Conservation (phyloP, 2,113 vertebrate genomes). For the Balaenoptera acutorostrata region DNA sequence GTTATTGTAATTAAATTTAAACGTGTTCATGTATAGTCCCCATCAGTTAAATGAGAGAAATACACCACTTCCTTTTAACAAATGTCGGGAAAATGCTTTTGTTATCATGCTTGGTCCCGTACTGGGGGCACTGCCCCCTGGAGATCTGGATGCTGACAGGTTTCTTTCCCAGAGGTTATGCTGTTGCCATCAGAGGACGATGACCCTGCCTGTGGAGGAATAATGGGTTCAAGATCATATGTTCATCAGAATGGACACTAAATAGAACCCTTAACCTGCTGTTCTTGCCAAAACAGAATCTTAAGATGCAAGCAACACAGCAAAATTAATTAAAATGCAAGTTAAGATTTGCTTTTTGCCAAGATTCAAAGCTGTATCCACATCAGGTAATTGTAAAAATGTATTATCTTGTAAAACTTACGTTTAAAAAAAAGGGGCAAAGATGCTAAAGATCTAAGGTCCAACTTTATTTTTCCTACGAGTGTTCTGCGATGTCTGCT, state of each 20-base stretch:
- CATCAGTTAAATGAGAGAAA: not conserved
- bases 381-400: conserved; percentile 62
- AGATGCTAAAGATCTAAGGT: conserved; percentile 29
- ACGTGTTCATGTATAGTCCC: not conserved
- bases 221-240: not conserved
- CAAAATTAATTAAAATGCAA: not conserved
- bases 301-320: not conserved
- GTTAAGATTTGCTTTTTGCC: conserved; percentile 15
- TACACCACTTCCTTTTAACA: not conserved
- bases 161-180: not conserved
- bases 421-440: not conserved
- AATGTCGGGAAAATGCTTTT: not conserved
- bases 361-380: conserved; percentile 20
- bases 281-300: conserved; percentile 18
- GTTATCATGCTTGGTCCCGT: not conserved
- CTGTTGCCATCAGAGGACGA: not conserved
- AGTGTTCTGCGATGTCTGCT: conserved; percentile 30
- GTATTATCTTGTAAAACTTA: conserved; percentile 66
- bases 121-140: not conserved
- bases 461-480: conserved; percentile 53
- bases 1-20: conserved; percentile 8
- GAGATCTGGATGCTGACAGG: not conserved
- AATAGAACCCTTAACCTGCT: not conserved
- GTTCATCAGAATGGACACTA: not conserved
- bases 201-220: not conserved